Conservation (phyloP, 2,888 invertebrate species). For the Heterodera filipjevi region DNA sequence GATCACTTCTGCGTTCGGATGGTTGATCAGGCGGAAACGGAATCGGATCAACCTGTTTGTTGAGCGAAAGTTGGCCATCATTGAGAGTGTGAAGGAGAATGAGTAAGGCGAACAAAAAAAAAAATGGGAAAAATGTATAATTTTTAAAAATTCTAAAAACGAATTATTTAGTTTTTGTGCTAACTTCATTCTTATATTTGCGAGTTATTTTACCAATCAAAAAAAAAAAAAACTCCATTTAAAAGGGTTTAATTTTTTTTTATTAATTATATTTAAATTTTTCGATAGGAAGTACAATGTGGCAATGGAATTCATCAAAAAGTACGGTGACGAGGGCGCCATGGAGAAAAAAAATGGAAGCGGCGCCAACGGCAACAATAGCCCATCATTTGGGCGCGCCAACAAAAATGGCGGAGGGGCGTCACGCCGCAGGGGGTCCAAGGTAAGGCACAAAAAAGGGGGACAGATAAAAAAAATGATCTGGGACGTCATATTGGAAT, state of each 20-base stretch:
- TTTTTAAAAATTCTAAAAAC: too few species aligned
- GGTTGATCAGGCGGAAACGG: conserved; percentile 33
- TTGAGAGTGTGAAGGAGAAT: conserved; percentile 94
- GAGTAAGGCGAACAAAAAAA: conserved; percentile 68
- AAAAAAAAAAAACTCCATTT: too few species aligned
- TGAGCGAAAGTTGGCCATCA: conserved; percentile 68
- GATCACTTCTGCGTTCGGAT: conserved; percentile 35
- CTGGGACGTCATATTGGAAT: too few species aligned
- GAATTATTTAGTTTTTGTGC: too few species aligned
- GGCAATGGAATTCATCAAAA: conserved; percentile 49
- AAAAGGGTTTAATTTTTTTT: too few species aligned
- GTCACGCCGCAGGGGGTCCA: background rate
- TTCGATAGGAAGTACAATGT: conserved; percentile 84
- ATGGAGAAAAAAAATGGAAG: conserved; percentile 5
- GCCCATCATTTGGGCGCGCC: background rate
- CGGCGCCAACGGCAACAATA: background rate
- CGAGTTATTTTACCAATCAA: too few species aligned
- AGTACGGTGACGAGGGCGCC: conserved; percentile 46
- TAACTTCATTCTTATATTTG: too few species aligned
- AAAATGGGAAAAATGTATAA: too few species aligned
- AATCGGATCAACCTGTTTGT: conserved; percentile 32
- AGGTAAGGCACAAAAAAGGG: background rate
- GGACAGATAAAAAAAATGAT: background rate
- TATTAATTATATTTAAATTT: too few species aligned
- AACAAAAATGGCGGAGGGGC: conserved; percentile 1